Evolutionary conservation across 2,113 vertebrate genomes (phyloP).

Genomic region (Pseudopipra pipra): DNA sequence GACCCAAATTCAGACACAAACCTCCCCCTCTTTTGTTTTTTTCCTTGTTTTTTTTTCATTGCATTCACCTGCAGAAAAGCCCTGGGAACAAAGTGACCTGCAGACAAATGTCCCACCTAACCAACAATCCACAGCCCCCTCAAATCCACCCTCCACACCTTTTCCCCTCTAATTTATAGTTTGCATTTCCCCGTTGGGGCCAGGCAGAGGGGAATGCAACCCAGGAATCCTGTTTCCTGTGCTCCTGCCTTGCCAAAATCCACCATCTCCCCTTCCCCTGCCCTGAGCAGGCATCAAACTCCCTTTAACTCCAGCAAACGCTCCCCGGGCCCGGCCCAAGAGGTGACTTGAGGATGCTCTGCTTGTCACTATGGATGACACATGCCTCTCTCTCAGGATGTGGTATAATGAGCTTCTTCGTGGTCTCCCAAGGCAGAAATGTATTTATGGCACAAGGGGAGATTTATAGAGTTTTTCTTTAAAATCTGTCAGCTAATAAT

Average conservation of each 20-base stretch:
- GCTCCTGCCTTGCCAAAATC: background rate
- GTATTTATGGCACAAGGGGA: conserved; percentile 75
- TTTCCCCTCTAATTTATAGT: background rate
- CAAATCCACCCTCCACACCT: background rate
- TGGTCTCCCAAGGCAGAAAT: conserved; percentile 72
- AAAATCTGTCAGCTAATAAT: conserved; percentile 77
- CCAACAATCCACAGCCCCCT: background rate
- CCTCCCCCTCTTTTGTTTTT: fast-evolving
- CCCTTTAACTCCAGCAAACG: background rate
- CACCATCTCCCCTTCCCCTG: background rate
- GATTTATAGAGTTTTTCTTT: conserved; percentile 78
- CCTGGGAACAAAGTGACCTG: background rate
- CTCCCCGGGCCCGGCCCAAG: conserved; percentile 5
- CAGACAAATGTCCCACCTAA: background rate
- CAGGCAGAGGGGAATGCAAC: background rate
- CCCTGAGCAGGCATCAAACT: background rate
- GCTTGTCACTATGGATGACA: conserved; percentile 74
- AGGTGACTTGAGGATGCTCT: conserved; percentile 70
- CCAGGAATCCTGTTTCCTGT: background rate
- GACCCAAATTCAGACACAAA: background rate
- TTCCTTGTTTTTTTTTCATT: background rate
- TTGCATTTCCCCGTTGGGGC: background rate
- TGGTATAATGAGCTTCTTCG: conserved; percentile 75
- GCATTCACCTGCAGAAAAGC: background rate
- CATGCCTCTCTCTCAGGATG: conserved; percentile 76